phyloP scores from a whole-genome alignment of 2,888 invertebrate species.

The Acrobasis consociella region DNA sequence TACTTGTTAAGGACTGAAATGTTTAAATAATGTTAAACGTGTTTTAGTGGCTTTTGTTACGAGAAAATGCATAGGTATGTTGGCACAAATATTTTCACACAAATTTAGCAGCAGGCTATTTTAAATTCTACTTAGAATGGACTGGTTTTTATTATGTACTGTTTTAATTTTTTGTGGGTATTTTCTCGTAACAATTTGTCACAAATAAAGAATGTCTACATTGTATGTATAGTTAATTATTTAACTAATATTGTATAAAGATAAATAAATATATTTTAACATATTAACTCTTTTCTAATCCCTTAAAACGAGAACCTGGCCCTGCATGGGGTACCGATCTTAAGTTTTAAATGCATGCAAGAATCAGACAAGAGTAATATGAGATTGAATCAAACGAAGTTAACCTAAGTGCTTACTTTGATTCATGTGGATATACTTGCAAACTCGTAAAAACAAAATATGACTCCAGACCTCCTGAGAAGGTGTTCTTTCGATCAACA shows the following conservation, averaged over 20 bases:
- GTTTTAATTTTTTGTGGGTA: background rate
- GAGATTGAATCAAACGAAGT: too few species aligned
- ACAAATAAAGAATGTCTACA: conserved; percentile 48
- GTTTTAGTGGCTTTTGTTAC: conserved; percentile 19
- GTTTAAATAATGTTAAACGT: conserved; percentile 51
- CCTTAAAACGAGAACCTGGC: background rate
- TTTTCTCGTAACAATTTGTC: conserved; percentile 10
- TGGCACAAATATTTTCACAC: background rate
- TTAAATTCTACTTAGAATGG: background rate
- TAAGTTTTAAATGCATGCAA: too few species aligned
- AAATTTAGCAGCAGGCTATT: background rate
- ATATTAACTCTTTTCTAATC: conserved; percentile 31
- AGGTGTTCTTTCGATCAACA: too few species aligned
- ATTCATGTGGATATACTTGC: too few species aligned
- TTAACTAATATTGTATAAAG: conserved; percentile 71
- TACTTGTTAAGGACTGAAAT: conserved; percentile 55
- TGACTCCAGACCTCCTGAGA: too few species aligned
- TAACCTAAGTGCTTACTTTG: too few species aligned
- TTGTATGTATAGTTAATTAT: conserved; percentile 58
- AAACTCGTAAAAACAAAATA: too few species aligned
- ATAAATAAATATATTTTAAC: conserved; percentile 75
- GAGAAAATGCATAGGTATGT: background rate
- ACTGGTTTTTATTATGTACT: background rate
- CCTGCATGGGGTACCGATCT: too few species aligned
- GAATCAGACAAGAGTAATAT: too few species aligned